Base-by-base conservation (phyloP, 2,113 vertebrate genomes). In the Atractosteus spatula region DNA sequence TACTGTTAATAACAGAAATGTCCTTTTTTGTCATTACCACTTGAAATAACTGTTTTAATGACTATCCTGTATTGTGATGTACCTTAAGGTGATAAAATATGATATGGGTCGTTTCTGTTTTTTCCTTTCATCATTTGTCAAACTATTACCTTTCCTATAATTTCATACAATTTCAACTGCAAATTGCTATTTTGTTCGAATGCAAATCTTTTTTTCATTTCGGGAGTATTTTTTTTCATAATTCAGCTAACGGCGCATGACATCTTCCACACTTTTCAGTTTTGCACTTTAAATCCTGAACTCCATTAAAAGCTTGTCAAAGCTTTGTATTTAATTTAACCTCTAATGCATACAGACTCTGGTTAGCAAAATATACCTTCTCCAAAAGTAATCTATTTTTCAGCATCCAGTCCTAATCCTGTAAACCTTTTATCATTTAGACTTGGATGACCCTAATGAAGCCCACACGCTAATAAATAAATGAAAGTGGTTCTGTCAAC, bases 91-190 rank as follows among this genome's bases (percentile, higher is more conserved):
- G 86, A 89, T 88, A 80, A 79, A 75, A 80, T 75, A 61, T 77
- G 79, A 76, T 76, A 83, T 87, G 87, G 86, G 59, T 71, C 75
- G 45, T 71, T 68, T 74, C 70, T 54, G 78, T 80, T 71, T 80
- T 29, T 10, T 74, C 73, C 68, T 62, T 41, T 80, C 81, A 81
- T 75, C 74, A 71, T 82, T 79, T 83, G 80, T 80, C 81, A 82
- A 79, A 78, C 80, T 80, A 83, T 87, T 83, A 70, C 77, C 70
- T 85, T 82, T 75, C 78, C 78, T 82, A 81, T 89, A 87, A 89
- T 87, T 88, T 78, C 79, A 64, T 80, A 84, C 86, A 91, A 92
- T 90, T 89, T 88, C 80, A 85, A 79, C 69, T 78, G 84, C 73
- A 88, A 84, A 91, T 90, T 89, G 84, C 83, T 80, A 81, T 82